phyloP scores from a whole-genome alignment of 2,797 vertebrate species.

The Eleutherodactylus coqui region DNA sequence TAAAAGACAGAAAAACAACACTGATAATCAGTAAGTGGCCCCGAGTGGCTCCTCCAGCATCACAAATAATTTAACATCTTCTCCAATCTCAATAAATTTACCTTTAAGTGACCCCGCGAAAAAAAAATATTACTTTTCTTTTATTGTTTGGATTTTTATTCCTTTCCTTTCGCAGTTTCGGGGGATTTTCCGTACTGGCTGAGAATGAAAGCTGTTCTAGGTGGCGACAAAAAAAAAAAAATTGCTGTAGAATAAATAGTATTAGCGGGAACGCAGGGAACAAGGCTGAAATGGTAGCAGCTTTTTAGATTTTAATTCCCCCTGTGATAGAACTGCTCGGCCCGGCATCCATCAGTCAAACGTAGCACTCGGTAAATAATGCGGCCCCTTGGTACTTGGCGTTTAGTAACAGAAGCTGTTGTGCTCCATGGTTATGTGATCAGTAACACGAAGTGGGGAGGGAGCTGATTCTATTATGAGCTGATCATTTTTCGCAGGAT shows the following conservation, averaged over 20 bases:
- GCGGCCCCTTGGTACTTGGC: constrained; percentile 33
- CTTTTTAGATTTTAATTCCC: constrained; percentile 58
- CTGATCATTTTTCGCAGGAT: background rate
- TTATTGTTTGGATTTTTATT: background rate
- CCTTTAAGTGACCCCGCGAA: constrained; percentile 8
- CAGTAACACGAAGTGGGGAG: background rate
- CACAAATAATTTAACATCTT: constrained; percentile 18
- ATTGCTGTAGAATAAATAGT: constrained; percentile 43
- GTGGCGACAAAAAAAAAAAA: constrained; percentile 12
- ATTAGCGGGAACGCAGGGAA: constrained; percentile 43
- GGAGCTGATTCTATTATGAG: background rate
- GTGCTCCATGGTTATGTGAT: constrained; percentile 31
- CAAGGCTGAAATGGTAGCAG: constrained; percentile 30
- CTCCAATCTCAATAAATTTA: constrained; percentile 20
- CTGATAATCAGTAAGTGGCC: constrained; percentile 23
- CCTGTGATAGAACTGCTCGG: constrained; percentile 37
- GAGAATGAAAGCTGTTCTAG: constrained; percentile 42
- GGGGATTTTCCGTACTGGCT: constrained; percentile 32
- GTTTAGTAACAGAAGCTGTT: constrained; percentile 35
- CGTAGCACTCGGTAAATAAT: constrained; percentile 38
- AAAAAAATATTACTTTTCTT: background rate
- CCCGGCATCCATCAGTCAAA: constrained; percentile 53
- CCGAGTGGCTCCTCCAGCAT: background rate
- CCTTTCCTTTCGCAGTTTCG: background rate
- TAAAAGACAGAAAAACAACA: constrained; percentile 39